Conservation (phyloP, 2,797 vertebrate species). For the Ctenochaetus hawaiiensis region DNA sequence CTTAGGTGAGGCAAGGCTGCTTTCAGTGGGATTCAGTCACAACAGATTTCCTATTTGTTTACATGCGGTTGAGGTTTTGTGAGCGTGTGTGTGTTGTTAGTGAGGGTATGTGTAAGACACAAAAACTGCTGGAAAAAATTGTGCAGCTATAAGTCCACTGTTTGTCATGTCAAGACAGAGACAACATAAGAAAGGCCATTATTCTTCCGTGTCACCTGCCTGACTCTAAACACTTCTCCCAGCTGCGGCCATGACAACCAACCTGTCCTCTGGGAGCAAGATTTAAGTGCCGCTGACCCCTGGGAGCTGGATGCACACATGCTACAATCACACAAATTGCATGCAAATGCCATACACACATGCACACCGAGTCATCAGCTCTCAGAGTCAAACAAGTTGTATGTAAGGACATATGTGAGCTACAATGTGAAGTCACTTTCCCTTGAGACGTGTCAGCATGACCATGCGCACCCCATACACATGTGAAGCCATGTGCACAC, state of each 20-base stretch:
- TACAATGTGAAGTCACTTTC: slow-evolving; percentile 1
- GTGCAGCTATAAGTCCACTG: background rate
- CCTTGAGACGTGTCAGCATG: slow-evolving; percentile 7
- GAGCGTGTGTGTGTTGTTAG: background rate
- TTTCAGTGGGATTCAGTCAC: slow-evolving; percentile 15
- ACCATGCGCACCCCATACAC: slow-evolving; percentile 10
- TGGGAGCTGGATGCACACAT: slow-evolving; percentile 47
- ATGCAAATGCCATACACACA: background rate
- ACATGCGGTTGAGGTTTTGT: background rate
- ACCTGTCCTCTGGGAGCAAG: slow-evolving; percentile 52
- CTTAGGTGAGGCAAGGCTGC: background rate
- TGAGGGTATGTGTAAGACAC: background rate
- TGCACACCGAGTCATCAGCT: background rate
- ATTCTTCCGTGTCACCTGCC: slow-evolving; percentile 58
- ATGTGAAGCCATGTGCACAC: background rate
- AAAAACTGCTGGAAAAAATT: slow-evolving; percentile 1
- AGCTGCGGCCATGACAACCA: slow-evolving; percentile 73
- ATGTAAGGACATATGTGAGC: slow-evolving; percentile 6
- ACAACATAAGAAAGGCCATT: slow-evolving; percentile 32
- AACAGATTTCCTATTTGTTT: background rate
- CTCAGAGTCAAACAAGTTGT: slow-evolving; percentile 5
- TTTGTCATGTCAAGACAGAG: slow-evolving; percentile 4
- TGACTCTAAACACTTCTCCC: slow-evolving; percentile 54
- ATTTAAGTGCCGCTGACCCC: slow-evolving; percentile 55
- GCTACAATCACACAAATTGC: slow-evolving; percentile 25